Conservation (phyloP, 2,888 invertebrate species). For the Calephelis perditalis region DNA sequence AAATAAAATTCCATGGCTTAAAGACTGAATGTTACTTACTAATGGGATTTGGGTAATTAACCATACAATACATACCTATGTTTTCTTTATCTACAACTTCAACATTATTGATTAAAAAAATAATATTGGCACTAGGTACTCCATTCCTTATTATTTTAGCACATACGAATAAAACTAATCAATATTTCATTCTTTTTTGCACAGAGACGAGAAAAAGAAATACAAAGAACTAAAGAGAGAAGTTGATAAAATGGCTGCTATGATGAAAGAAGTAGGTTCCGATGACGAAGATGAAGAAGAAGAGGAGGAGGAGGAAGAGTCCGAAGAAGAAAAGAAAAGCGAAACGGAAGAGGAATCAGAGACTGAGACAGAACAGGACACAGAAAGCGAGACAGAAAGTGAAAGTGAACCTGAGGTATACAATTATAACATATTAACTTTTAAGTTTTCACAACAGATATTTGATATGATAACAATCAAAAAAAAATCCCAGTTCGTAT, state of each 20-base stretch:
- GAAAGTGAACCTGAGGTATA: conserved; percentile 82
- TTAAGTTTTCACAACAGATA: neutral
- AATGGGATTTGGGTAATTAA: no score
- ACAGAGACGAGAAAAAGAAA: conserved; percentile 87
- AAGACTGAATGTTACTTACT: no score
- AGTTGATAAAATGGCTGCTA: conserved; percentile 93
- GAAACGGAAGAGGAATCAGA: conserved; percentile 79
- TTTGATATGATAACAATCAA: neutral
- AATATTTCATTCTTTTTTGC: conserved; percentile 18
- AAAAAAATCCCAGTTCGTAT: no score
- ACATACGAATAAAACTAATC: neutral
- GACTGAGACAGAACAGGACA: conserved; percentile 82
- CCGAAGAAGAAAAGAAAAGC: conserved; percentile 78
- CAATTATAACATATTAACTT: neutral
- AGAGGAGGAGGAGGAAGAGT: conserved; percentile 74
- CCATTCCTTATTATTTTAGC: neutral
- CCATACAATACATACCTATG: no score
- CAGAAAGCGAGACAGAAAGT: conserved; percentile 81
- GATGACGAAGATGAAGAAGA: conserved; percentile 85
- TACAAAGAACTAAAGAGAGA: conserved; percentile 91
- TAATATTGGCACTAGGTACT: no score
- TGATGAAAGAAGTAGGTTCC: conserved; percentile 89
- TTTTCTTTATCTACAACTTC: no score
- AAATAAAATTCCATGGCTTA: no score
- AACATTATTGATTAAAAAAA: no score